Evolutionary conservation across 2,888 invertebrate genomes (phyloP).

Genomic region (Oxycera nigricornis): DNA sequence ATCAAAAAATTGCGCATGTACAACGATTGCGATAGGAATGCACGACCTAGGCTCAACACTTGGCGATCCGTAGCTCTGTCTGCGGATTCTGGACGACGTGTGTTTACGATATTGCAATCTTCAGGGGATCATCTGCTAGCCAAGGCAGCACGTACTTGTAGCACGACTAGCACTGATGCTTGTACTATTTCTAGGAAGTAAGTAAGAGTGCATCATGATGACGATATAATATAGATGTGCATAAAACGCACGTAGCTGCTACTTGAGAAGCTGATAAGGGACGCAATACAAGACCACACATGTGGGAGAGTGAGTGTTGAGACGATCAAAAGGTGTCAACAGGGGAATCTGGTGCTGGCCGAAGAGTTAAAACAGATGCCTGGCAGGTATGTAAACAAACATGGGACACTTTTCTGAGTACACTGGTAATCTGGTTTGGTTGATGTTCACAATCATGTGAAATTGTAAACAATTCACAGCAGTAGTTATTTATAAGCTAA

Average conservation of each 20-base stretch:
- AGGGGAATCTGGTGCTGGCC: background rate
- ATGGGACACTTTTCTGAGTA: background rate
- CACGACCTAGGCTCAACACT: background rate
- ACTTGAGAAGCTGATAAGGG: conserved; percentile 9
- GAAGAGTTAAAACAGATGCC: background rate
- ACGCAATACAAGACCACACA: conserved; percentile 7
- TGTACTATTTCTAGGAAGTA: conserved; percentile 6
- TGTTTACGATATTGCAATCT: background rate
- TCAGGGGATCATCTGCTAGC: background rate
- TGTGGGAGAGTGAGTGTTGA: background rate
- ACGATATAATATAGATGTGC: background rate
- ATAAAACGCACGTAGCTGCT: background rate
- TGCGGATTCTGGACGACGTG: background rate
- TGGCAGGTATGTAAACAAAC: conserved; percentile 21
- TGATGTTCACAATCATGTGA: too few relatives aligned
- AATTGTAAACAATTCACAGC: too few relatives aligned
- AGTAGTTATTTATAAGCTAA: too few relatives aligned
- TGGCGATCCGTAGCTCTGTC: background rate
- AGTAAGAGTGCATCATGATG: background rate
- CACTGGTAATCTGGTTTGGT: too few relatives aligned
- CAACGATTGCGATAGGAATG: background rate
- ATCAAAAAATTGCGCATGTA: conserved; percentile 22
- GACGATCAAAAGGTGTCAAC: background rate
- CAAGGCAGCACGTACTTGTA: background rate
- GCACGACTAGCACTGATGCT: background rate